These are phyloP conservation scores for Virgularia gustaviana DNA, from an alignment of 92 coral and sea anemone genomes.

Conservation along the genomic window DNA sequence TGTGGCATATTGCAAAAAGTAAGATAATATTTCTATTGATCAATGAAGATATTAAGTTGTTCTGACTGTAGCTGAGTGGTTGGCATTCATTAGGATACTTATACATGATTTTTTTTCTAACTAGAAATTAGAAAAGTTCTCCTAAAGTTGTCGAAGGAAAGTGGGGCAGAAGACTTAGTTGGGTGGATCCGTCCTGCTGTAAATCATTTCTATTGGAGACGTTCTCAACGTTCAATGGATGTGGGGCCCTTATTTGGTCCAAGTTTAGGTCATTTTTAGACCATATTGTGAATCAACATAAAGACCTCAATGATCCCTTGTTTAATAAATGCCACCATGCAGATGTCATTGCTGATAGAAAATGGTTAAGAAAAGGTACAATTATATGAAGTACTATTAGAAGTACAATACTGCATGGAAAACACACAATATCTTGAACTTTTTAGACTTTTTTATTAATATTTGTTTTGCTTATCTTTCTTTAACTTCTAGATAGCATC, in stretches of 20 bases:
- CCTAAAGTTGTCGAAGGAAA: background rate
- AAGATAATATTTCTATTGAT: too few relatives aligned
- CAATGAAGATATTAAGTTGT: too few relatives aligned
- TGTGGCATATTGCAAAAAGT: background rate
- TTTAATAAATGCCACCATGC: background rate
- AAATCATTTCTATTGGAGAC: background rate
- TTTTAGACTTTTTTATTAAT: background rate
- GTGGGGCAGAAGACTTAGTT: background rate
- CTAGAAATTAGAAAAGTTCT: background rate
- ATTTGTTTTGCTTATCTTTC: background rate
- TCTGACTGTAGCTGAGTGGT: too few relatives aligned
- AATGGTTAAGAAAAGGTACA: background rate
- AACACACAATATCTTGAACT: too few relatives aligned
- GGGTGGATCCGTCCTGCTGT: background rate
- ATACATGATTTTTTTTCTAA: background rate
- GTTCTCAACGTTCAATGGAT: background rate
- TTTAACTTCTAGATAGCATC: background rate
- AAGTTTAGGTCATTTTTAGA: background rate
- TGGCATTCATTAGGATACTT: background rate
- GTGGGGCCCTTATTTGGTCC: background rate
- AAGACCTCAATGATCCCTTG: background rate
- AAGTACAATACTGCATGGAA: background rate
- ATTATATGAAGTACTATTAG: background rate
- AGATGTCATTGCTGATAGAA: background rate
- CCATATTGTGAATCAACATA: background rate